Evolutionary conservation across 1,140 invertebrate species (phyloP), one percentile per base, ranked within the genome.

Genomic region (Ctenoplectra terminalis): DNA sequence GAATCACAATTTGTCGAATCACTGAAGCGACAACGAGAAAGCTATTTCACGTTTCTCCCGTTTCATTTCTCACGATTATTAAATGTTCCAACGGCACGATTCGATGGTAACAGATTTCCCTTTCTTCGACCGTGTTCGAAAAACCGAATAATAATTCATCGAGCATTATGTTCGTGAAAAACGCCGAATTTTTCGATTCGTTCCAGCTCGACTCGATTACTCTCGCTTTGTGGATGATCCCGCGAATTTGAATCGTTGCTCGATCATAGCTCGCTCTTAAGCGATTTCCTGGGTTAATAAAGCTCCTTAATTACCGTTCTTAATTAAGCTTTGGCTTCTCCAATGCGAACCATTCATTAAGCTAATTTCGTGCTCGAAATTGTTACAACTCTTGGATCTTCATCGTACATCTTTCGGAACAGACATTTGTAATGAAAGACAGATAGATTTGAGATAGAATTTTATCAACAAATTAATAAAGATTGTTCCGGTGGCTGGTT

Each of bases 21-120:
- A 54, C 20, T 37, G 48, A 54, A 67, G 64, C 64, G 43, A 67
- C 64, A 26, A 60, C 17, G 34, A 37, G 13, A 29, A 37, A 58
- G 29, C 31, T 31, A 74, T 20, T 46, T 34, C 56, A 26, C 29
- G 40, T 60, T 61, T 23, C 58, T 13, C 60, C 15, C 43, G n/a
- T 60, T 34, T 26, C 20, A n/a, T 60, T 63, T 48, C 40, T 50
- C 54, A 40, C 52, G 58, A 73, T 73, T 60, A 60, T 60, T 60
- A 40, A 20, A n/a, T 26, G 34, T 56, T 17, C 34, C 17, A 60
- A 61, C 15, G 34, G 26, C n/a, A 72, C 40, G 58, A 29, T 48
- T n/a, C 58, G 0, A 7, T 48, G 20, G 29, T 9, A 31, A n/a
- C n/a, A 40, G 7, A 60, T 29, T 20, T 46, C 31, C 52, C 11